Evolutionary conservation across 1,140 invertebrate species (phyloP), one percentile per base, ranked within the genome.

Genomic region (Leptoteleia sp.): DNA sequence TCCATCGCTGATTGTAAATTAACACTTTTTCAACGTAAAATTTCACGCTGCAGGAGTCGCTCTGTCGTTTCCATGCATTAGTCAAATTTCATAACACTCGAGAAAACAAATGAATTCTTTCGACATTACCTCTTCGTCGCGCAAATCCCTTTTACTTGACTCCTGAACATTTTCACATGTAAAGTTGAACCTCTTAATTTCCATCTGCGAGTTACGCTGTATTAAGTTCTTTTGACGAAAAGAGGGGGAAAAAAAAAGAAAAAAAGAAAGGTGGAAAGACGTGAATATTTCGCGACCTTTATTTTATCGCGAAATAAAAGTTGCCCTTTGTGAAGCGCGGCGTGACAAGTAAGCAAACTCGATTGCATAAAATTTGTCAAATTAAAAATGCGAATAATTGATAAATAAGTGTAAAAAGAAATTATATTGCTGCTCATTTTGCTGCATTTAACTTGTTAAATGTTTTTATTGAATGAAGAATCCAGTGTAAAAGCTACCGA

Each of bases 121-220:
- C 15, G 45, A 59, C 45, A 59, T 59, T 33, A 59, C 35, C 45
- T 45, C 29, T 12, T n/a, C 12, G 25, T 15, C 12, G 25, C 27
- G 42, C 17, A 48, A 48, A 62, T 62, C 45, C 22, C 16, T 19
- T 62, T 48, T 29, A 35, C 45, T 62, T 31, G 13, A 45, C 29
- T 64, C 42, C 37, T 52, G 47, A 50, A 42, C 37, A 64, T 50
- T 50, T 64, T 42, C 61, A 64, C 61, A 33, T 64, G 61, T 52
- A 50, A 52, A 64, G 35, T 35, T 64, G 25, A 42, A 48, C 38
- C 48, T 43, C 37, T 52, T 54, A 65, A 65, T 65, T 65, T 17
- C 61, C 48, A 65, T 42, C 19, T 11, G 45, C 38, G 25, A 43
- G 37, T 52, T 5, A 29, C 11, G 35, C 45, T 42, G 33, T 33